A percentile compares a stretch with the other conserved stretches of the same genome.
phyloP scores from a whole-genome alignment of 2,797 vertebrate genomes.

The Erpetoichthys calabaricus region DNA sequence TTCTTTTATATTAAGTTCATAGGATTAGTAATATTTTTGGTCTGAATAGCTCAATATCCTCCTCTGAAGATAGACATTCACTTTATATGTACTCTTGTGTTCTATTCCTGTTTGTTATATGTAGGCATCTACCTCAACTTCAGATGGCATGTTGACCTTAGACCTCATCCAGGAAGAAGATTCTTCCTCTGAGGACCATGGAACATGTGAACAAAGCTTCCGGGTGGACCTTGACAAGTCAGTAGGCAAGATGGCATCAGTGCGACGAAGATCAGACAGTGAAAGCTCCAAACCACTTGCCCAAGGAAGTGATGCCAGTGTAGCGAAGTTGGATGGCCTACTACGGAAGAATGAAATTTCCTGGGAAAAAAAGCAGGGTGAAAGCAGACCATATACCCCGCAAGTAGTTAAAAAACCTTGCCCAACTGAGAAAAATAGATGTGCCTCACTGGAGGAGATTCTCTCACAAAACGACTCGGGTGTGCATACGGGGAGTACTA shows the following conservation, averaged over 20 bases:
- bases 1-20: too few relatives aligned
- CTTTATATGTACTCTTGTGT: too few relatives aligned
- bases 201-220: constrained; percentile 56
- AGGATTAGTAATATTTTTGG: too few relatives aligned
- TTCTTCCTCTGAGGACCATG: constrained; percentile 27
- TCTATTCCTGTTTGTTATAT: background rate
- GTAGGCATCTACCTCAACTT: constrained; percentile 78
- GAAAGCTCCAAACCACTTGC: constrained; percentile 27
- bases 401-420: constrained; percentile 52
- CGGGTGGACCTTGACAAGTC: constrained; percentile 57
- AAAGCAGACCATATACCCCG: constrained; percentile 44
- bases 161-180: constrained; percentile 87
- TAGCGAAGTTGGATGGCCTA: constrained; percentile 32
- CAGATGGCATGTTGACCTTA: constrained; percentile 79
- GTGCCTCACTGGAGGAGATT: constrained; percentile 82
- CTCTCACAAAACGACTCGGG: constrained; percentile 48
- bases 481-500: constrained; percentile 4
- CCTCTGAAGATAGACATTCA: too few relatives aligned
- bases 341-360: constrained; percentile 31
- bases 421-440: constrained; percentile 57
- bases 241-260: constrained; percentile 21
- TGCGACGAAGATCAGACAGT: constrained; percentile 42
- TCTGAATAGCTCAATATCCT: too few relatives aligned
- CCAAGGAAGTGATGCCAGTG: background rate
- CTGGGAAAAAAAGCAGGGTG: constrained; percentile 35